A percentile compares a stretch with the other conserved stretches of the same genome.
Conservation (phyloP, 2,797 vertebrate genomes). For the Leptodactylus fallax region DNA sequence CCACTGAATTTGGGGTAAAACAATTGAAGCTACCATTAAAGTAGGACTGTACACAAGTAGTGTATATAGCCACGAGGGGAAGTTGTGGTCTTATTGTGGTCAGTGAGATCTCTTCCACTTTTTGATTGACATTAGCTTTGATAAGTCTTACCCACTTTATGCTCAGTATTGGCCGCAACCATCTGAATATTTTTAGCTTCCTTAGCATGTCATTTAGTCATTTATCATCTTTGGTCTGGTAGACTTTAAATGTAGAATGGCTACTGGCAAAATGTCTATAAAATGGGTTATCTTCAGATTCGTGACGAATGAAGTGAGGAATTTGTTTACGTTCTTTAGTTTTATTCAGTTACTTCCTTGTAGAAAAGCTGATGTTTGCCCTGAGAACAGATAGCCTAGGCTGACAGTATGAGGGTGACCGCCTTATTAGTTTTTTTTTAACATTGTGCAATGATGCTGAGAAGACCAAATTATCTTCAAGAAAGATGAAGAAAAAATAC, state of each 20-base stretch:
- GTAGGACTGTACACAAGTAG: too few species aligned
- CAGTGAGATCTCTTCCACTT: too few species aligned
- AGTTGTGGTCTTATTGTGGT: too few species aligned
- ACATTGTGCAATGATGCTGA: neutral
- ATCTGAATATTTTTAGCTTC: too few species aligned
- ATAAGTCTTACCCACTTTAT: too few species aligned
- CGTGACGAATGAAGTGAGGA: neutral
- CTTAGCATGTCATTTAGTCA: neutral
- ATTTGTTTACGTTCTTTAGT: neutral
- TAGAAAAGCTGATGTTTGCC: neutral
- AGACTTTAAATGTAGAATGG: neutral
- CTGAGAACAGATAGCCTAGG: neutral
- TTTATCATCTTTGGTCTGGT: too few species aligned
- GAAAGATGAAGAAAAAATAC: neutral
- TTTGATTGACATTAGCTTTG: too few species aligned
- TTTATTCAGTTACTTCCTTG: constrained; percentile 5
- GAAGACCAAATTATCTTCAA: neutral
- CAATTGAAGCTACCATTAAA: too few species aligned
- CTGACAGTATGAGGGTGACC: neutral
- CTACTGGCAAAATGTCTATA: neutral
- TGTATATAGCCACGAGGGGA: too few species aligned
- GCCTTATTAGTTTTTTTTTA: neutral
- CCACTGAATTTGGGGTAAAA: too few species aligned
- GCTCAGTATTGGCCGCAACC: neutral
- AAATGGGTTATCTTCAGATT: neutral